Base-by-base conservation (phyloP, 2,113 vertebrate genomes). In the Psittacus erithacus region DNA sequence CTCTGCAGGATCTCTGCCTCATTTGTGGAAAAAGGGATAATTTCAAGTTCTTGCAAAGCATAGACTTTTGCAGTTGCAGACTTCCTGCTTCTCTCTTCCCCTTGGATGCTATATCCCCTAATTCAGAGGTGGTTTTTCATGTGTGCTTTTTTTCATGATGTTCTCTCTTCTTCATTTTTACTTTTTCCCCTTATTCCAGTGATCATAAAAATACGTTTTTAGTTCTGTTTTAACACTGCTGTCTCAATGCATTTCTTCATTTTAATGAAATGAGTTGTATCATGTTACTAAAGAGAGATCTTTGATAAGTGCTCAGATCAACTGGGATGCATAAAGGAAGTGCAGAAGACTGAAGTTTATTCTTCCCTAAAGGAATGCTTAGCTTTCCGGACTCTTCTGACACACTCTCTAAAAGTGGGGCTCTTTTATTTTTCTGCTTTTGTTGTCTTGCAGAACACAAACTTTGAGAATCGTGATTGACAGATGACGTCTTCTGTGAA, bases 321-420 rank as follows among this genome's bases (percentile, higher is more conserved):
- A 31, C 55, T 71, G 69, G 35, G 77, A 25, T 91, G 52, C 65
- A 20, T 84, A 87, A 89, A 95, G 91, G 86, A 96, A 96, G 77
- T 84, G 89, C 69, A 85, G 47, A 96, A 96, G 52, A 75, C 86
- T 92, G 86, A 84, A 95, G 86, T 93, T 92, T 92, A 91, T 96
- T 96, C 91, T 92, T 91, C 94, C 89, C 81, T 82, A 52, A 82
- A 95, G 88, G 83, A 95, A 93, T 92, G 65, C 77, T 82, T 78
- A 60, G 77, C 65, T 95, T 93, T 57, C 69, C 27, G 1, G 7
- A 35, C 73, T 94, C 43, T 82, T 91, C 57, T 82, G 89, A 41
- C 91, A 57, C 55, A 77, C 73, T 95, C 84, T 89, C 52, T 84
- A 38, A 52, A 92, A 82, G 62, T 52, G 29, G 41, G 8, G 4